A percentile compares a stretch with the other conserved stretches of the same genome.
Conservation (phyloP, 2,113 vertebrate genomes). For the Microtus pennsylvanicus region DNA sequence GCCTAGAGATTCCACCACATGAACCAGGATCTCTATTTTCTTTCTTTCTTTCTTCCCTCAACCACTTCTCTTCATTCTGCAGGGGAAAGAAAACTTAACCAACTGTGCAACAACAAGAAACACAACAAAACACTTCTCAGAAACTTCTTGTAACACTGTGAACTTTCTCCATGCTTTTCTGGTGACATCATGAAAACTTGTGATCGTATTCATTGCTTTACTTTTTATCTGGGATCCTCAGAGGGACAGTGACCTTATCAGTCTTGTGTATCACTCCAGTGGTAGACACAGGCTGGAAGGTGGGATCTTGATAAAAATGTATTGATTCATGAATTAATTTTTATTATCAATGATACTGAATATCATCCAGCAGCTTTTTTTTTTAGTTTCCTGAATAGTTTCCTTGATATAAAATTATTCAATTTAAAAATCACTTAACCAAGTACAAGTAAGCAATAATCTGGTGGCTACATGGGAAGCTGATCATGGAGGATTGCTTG, state of each 20-base stretch:
- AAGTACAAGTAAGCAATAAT: neutral
- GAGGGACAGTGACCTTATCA: neutral
- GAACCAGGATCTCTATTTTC: neutral
- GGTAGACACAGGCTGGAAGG: neutral
- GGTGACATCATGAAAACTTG: neutral
- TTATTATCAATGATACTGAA: neutral
- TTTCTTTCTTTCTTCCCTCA: neutral
- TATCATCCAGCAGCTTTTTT: neutral
- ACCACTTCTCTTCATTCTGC: neutral
- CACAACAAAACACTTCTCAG: neutral
- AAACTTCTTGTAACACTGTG: neutral
- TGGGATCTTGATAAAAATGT: neutral
- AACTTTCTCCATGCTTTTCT: neutral
- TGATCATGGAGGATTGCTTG: neutral
- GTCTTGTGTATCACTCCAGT: neutral
- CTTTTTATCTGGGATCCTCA: neutral
- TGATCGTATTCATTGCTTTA: neutral
- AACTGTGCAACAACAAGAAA: neutral
- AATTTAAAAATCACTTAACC: neutral
- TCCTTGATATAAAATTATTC: neutral
- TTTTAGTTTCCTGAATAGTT: neutral
- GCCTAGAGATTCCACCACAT: neutral
- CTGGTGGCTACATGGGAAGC: neutral
- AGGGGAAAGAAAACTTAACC: rapidly evolving
- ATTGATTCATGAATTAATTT: neutral